A percentile compares a stretch with the other conserved stretches of the same genome.
Evolutionary conservation across 2,113 vertebrate species (phyloP).

Genomic region (Camelus dromedarius): DNA sequence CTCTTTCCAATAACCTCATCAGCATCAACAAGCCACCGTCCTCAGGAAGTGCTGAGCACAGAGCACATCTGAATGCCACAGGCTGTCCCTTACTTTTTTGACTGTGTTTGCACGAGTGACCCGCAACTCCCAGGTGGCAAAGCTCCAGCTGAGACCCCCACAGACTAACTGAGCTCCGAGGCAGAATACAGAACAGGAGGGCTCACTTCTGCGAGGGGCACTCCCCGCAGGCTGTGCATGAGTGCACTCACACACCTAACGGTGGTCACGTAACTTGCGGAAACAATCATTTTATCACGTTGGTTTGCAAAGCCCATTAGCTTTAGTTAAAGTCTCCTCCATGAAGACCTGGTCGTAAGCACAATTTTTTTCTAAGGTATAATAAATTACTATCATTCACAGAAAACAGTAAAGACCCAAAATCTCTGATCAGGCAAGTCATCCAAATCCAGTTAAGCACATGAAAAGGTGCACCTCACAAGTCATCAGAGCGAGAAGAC

Average conservation of each 20-base stretch:
- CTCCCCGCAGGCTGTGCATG: rapidly evolving
- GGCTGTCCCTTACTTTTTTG: neutral
- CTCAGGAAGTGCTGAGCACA: neutral
- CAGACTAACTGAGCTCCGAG: neutral
- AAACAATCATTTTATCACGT: neutral
- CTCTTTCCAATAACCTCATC: neutral
- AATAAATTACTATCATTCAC: neutral
- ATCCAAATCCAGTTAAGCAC: neutral
- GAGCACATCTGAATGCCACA: neutral
- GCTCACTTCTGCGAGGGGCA: neutral
- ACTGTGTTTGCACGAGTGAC: neutral
- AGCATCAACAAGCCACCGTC: too few relatives aligned
- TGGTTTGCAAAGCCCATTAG: neutral
- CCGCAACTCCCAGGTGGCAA: neutral
- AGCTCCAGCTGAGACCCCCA: neutral
- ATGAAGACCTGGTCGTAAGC: neutral
- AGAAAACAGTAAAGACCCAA: neutral
- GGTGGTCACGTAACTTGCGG: rapidly evolving
- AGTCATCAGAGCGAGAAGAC: neutral
- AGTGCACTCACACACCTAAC: rapidly evolving
- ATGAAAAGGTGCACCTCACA: neutral
- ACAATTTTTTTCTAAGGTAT: neutral
- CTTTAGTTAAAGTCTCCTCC: neutral
- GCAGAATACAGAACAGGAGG: neutral
- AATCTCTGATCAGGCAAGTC: neutral